Conservation (phyloP, 35 echinoderm and acorn worm species). For the Acanthaster planci region DNA sequence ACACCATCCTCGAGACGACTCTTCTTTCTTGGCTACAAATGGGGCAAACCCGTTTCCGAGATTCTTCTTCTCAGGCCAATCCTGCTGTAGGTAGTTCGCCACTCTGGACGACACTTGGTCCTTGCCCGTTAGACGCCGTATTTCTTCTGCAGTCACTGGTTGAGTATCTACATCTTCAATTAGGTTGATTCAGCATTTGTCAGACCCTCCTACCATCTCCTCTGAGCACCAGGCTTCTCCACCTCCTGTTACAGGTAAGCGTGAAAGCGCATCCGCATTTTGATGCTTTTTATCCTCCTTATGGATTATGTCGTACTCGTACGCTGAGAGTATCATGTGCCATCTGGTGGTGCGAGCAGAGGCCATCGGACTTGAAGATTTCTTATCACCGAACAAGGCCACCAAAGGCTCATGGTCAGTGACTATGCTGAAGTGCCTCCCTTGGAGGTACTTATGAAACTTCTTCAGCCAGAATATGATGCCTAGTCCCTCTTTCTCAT, state of each 20-base stretch:
- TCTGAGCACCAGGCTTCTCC: neutral
- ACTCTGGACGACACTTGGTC: conserved; percentile 21
- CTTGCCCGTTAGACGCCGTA: conserved; percentile 26
- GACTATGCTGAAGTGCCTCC: conserved; percentile 49
- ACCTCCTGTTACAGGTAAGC: conserved; percentile 15
- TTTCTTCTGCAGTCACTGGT: conserved; percentile 53
- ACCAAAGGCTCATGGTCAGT: conserved; percentile 72
- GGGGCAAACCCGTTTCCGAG: no score
- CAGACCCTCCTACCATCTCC: neutral
- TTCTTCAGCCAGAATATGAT: conserved; percentile 63
- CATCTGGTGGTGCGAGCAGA: conserved; percentile 57
- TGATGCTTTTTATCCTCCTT: conserved; percentile 37
- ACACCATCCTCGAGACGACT: neutral
- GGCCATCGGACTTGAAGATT: conserved; percentile 47
- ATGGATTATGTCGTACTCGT: conserved; percentile 44
- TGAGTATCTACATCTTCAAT: conserved; percentile 19
- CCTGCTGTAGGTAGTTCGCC: neutral
- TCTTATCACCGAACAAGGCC: conserved; percentile 47
- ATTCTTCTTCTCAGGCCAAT: neutral
- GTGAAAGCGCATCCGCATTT: conserved; percentile 47
- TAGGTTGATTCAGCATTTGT: conserved; percentile 14
- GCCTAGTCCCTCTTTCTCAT: conserved; percentile 57
- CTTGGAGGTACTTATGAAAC: conserved; percentile 60
- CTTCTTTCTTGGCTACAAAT: neutral
- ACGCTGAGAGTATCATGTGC: conserved; percentile 55